Evolutionary conservation across 1,140 invertebrate genomes (phyloP), one percentile per base, ranked within the genome.

Genomic region (Heliconius melpomene): DNA sequence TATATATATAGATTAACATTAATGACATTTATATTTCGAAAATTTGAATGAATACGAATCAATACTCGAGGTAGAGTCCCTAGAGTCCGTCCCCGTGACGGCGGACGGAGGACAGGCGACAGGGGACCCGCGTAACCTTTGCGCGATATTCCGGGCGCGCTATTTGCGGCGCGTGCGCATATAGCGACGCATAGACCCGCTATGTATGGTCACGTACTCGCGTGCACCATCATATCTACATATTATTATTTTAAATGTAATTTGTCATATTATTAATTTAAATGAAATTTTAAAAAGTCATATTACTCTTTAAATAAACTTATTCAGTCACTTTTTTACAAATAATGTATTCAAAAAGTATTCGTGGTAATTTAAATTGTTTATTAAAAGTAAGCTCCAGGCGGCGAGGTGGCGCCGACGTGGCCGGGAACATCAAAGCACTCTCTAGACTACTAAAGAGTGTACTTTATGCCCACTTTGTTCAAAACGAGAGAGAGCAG

Each of bases 81-180:
- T 6, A 52, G 52, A 32, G 32, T 29, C 29, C 50, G 1, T 7
- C 16, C 50, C 7, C 5, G 54, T 13, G 26, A 23, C 29, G 26
- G 5, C 8, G 70, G 13, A 29, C 32, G 29, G 70, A 36, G 71
- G 26, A 29, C 70, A 18, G 60, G 60, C 9, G 71, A 18, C 13
- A 57, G 60, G 54, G 75, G 83, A 76, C 81, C 79, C 78, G 77
- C 77, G 79, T 85, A 84, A 87, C 87, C 87, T 88, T 86, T 87
- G 84, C 82, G 82, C 82, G 82, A 79, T 88, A 86, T 88, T 87
- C 86, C 83, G 82, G 79, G 83, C 86, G 83, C 79, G 86, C 83
- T 88, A 87, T 88, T 86, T 85, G 83, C 82, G 84, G 80, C 80
- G 79, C 74, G 81, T 78, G 73, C 78, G 78, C 72, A 84, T 84